A percentile compares a stretch with the other conserved stretches of the same genome.
Conservation (phyloP, 2,797 vertebrate genomes). For the Mus minutoides region DNA sequence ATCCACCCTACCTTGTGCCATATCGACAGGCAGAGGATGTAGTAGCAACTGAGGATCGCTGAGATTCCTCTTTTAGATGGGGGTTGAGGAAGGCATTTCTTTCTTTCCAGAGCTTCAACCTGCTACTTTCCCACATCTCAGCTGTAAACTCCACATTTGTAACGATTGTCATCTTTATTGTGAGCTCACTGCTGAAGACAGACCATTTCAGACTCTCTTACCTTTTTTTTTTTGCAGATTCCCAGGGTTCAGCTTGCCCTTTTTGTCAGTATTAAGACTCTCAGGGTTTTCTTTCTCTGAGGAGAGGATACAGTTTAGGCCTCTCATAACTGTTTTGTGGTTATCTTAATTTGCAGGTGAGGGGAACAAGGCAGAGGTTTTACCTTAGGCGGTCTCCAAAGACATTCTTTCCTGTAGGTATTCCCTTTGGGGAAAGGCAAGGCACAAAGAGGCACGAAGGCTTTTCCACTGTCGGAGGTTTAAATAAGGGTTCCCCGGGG, state of each 20-base stretch:
- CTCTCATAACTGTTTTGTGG: slow-evolving; percentile 39
- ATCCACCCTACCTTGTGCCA: not conserved
- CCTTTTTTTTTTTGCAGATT: not conserved
- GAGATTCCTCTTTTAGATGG: not conserved
- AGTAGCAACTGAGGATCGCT: no score
- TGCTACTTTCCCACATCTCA: not conserved
- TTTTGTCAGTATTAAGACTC: not conserved
- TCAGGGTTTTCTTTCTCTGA: slow-evolving; percentile 32
- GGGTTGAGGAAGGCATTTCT: not conserved
- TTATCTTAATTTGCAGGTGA: not conserved
- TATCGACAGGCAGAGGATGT: no score
- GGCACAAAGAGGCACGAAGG: not conserved
- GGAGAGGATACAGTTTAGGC: not conserved
- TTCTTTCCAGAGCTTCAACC: not conserved
- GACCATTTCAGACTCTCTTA: not conserved
- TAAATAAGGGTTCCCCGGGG: not conserved
- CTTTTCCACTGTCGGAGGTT: not conserved
- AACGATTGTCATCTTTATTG: no score
- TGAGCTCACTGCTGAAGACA: not conserved
- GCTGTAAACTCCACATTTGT: not conserved
- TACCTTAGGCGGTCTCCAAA: not conserved
- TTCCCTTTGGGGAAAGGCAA: not conserved
- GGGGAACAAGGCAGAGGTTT: not conserved
- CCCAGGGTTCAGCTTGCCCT: not conserved
- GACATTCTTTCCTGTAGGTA: not conserved